Percentiles rank a stretch among this genome's conserved stretches.
These are phyloP conservation scores for Leucophora obtusa DNA, from an alignment of 2,888 invertebrate genomes.

Conservation along the genomic window DNA sequence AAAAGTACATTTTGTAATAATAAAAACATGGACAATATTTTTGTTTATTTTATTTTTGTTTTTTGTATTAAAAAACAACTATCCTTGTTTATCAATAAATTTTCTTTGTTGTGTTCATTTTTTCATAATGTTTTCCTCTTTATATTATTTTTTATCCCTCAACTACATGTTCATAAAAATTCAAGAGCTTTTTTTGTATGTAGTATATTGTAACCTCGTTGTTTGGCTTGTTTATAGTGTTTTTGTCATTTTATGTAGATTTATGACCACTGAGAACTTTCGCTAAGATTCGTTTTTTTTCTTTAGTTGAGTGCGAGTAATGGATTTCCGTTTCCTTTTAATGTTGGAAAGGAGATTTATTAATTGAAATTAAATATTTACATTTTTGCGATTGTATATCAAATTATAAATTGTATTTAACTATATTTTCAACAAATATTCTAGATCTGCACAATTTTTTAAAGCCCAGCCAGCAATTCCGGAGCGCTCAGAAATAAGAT, in stretches of 20 bases:
- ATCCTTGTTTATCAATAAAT: slow-evolving; percentile 61
- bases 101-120: slow-evolving; percentile 51
- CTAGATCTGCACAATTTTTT: too few relatives aligned
- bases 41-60: slow-evolving; percentile 24
- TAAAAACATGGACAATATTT: slow-evolving; percentile 52
- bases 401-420: too few relatives aligned
- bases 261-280: slow-evolving; percentile 49
- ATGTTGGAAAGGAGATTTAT: slow-evolving; percentile 24
- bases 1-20: slow-evolving; percentile 12
- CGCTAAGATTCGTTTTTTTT: slow-evolving; percentile 6
- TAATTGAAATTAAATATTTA: slow-evolving; percentile 28
- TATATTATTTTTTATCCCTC: slow-evolving; percentile 29
- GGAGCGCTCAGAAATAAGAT: too few relatives aligned
- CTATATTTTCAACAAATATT: too few relatives aligned
- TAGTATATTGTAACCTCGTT: slow-evolving; percentile 17
- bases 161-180: slow-evolving; percentile 60
- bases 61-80: slow-evolving; percentile 6
- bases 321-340: slow-evolving; percentile 56
- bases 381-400: too few relatives aligned
- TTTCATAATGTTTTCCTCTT: slow-evolving; percentile 40
- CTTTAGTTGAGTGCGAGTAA: slow-evolving; percentile 56
- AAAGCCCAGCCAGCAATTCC: too few relatives aligned
- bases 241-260: slow-evolving; percentile 59
- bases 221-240: slow-evolving; percentile 35
- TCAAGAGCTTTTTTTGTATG: slow-evolving; percentile 55